Evolutionary conservation across 2,888 invertebrate genomes (phyloP).

Genomic region (Plusia festucae): DNA sequence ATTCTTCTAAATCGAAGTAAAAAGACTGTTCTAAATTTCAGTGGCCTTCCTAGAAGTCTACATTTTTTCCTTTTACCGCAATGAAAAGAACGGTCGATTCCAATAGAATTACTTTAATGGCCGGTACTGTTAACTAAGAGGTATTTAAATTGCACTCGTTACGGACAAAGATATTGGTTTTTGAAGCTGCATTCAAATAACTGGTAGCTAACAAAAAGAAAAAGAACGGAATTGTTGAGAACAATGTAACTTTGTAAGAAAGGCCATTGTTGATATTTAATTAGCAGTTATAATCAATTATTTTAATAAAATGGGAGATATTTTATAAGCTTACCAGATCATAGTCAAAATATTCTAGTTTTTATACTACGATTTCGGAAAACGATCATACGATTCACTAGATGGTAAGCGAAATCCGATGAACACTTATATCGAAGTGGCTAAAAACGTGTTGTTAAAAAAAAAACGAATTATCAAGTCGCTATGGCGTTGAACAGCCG

Average conservation of each 20-base stretch:
- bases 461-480: too few relatives aligned
- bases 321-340: too few relatives aligned
- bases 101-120: background rate
- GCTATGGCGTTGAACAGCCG: too few relatives aligned
- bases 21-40: background rate
- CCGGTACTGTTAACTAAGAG: background rate
- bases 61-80: background rate
- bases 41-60: background rate
- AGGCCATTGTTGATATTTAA: background rate
- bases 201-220: background rate
- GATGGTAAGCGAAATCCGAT: too few relatives aligned
- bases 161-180: slow-evolving; percentile 2
- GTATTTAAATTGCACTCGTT: slow-evolving; percentile 17
- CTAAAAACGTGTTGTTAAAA: too few relatives aligned
- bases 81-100: background rate
- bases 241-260: background rate
- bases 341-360: too few relatives aligned
- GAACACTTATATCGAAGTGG: too few relatives aligned
- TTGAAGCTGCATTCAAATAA: background rate
- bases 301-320: too few relatives aligned
- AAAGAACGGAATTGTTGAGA: background rate
- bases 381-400: too few relatives aligned
- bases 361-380: too few relatives aligned
- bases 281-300: background rate
- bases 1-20: background rate